phyloP scores from a whole-genome alignment of 2,888 invertebrate genomes.

The Rapana venosa region DNA sequence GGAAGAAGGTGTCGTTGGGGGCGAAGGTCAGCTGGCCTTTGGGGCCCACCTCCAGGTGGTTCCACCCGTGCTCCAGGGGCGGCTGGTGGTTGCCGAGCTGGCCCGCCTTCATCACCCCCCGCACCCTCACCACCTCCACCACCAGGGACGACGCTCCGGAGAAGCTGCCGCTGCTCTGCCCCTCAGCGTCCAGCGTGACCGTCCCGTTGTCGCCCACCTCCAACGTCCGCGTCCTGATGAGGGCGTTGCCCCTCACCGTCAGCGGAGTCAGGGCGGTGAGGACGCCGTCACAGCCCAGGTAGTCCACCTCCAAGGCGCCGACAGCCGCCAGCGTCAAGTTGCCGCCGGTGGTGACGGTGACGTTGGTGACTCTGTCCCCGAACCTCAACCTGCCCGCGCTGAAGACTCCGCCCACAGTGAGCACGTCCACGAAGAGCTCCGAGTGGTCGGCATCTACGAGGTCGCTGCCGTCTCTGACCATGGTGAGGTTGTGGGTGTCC shows the following conservation, averaged over 20 bases:
- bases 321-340: slow-evolving; percentile 57
- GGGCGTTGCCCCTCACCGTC: slow-evolving; percentile 49
- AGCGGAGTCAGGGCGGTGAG: slow-evolving; percentile 54
- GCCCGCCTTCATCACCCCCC: slow-evolving; percentile 56
- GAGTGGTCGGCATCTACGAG: slow-evolving; percentile 46
- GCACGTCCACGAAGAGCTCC: slow-evolving; percentile 50
- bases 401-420: slow-evolving; percentile 55
- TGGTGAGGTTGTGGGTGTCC: slow-evolving; percentile 45
- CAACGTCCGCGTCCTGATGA: slow-evolving; percentile 50
- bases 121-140: slow-evolving; percentile 52
- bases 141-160: slow-evolving; percentile 54
- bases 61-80: slow-evolving; percentile 53
- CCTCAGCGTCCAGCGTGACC: slow-evolving; percentile 55
- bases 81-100: slow-evolving; percentile 49
- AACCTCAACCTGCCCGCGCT: slow-evolving; percentile 50
- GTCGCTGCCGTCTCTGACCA: slow-evolving; percentile 32
- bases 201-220: slow-evolving; percentile 53
- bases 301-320: slow-evolving; percentile 50
- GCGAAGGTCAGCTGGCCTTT: slow-evolving; percentile 55
- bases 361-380: slow-evolving; percentile 48
- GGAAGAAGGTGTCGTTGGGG: slow-evolving; percentile 53
- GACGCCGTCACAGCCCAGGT: slow-evolving; percentile 53
- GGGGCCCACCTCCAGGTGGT: slow-evolving; percentile 52
- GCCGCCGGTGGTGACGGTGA: slow-evolving; percentile 54
- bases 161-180: slow-evolving; percentile 47